Percentiles rank a stretch among this genome's conserved stretches.
These are phyloP conservation scores for Galeopterus variegatus DNA, from an alignment of 2,113 vertebrate species.

Conservation along the genomic window DNA sequence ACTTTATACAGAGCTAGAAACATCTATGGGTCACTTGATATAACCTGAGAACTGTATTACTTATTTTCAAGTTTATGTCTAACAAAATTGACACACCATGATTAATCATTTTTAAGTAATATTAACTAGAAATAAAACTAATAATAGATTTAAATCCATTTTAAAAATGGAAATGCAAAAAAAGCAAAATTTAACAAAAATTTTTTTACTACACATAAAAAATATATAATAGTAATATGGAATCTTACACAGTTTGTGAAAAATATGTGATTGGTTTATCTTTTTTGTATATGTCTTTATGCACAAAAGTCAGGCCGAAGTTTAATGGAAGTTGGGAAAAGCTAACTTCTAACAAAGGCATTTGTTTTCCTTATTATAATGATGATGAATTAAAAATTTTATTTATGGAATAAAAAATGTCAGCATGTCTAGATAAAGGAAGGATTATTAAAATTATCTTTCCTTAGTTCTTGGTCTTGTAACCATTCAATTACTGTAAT, in stretches of 20 bases:
- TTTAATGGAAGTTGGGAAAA: constrained; percentile 82
- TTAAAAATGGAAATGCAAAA: constrained; percentile 83
- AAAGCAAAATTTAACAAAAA: constrained; percentile 74
- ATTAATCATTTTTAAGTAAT: constrained; percentile 72
- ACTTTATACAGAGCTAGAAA: neutral
- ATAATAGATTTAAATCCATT: constrained; percentile 77
- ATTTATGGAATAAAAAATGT: constrained; percentile 74
- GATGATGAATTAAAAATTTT: constrained; percentile 79
- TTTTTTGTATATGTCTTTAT: constrained; percentile 64
- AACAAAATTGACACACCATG: constrained; percentile 54
- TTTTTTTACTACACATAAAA: constrained; percentile 66
- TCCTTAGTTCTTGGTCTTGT: constrained; percentile 59
- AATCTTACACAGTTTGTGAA: constrained; percentile 62
- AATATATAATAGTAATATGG: constrained; percentile 39
- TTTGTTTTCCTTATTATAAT: constrained; percentile 80
- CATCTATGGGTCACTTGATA: neutral
- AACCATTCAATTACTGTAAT: constrained; percentile 72
- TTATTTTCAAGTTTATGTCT: constrained; percentile 25
- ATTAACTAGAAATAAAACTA: constrained; percentile 78
- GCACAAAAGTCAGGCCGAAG: constrained; percentile 77
- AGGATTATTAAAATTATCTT: constrained; percentile 84
- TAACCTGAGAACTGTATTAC: neutral
- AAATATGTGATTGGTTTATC: constrained; percentile 61
- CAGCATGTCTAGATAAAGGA: constrained; percentile 76
- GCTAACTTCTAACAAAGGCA: constrained; percentile 58